These are phyloP conservation scores for Sebastes fasciatus DNA, from an alignment of 2,113 vertebrate genomes.

Conservation along the genomic window DNA sequence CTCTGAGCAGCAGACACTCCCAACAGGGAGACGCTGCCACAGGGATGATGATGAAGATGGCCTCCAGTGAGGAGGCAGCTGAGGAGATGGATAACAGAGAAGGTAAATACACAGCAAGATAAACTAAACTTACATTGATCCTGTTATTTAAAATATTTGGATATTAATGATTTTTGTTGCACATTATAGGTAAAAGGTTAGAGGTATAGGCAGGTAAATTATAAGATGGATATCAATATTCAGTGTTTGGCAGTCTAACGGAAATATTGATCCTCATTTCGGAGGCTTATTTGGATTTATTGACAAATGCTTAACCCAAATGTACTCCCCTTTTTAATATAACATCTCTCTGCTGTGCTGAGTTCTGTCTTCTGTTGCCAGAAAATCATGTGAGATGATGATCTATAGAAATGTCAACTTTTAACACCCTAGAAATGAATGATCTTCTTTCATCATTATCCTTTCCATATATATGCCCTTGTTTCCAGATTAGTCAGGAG, in stretches of 20 bases:
- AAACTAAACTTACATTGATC: background rate
- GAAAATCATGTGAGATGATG: background rate
- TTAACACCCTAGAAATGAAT: background rate
- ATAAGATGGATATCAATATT: too few species aligned
- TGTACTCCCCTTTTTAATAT: background rate
- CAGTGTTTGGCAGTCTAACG: background rate
- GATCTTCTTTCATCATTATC: background rate
- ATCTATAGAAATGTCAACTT: background rate
- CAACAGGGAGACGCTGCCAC: constrained; percentile 55
- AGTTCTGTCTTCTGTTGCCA: constrained; percentile 4
- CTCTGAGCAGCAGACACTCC: constrained; percentile 80
- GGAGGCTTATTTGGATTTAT: background rate
- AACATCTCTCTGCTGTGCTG: background rate
- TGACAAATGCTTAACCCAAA: background rate
- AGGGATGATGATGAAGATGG: constrained; percentile 86
- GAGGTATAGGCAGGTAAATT: too few species aligned
- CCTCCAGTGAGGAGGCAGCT: constrained; percentile 79
- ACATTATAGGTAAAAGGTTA: too few species aligned
- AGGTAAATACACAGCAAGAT: constrained; percentile 80
- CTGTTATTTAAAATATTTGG: too few species aligned
- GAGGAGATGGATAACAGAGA: constrained; percentile 86
- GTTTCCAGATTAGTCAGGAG: background rate
- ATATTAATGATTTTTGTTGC: too few species aligned
- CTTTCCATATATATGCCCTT: background rate
- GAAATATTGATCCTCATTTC: too few species aligned